Percentiles rank a stretch among this genome's conserved stretches.
Conservation (phyloP, 2,797 vertebrate species). For the Sorex maritimensis region DNA sequence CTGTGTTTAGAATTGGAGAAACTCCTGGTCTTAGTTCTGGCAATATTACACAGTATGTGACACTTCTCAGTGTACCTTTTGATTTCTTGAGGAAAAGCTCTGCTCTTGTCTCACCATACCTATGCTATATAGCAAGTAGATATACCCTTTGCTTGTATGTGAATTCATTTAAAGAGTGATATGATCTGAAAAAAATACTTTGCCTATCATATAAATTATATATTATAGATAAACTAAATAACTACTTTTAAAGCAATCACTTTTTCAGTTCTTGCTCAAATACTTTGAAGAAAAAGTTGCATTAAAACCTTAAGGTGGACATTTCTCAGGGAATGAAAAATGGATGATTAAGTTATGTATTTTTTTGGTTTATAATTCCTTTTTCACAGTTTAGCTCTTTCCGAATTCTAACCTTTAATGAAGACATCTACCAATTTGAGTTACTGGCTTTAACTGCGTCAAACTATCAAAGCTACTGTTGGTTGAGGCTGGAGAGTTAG, state of each 20-base stretch:
- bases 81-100: not conserved
- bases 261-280: constrained; percentile 45
- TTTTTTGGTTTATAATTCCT: constrained; percentile 55
- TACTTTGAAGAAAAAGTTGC: constrained; percentile 12
- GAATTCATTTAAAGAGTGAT: constrained; percentile 21
- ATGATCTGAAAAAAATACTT: constrained; percentile 47
- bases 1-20: constrained; percentile 48
- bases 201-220: not conserved
- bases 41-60: not conserved
- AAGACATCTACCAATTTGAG: not conserved
- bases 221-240: not conserved
- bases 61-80: not conserved
- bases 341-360: constrained; percentile 12
- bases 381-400: not conserved
- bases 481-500: no score
- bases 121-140: not conserved
- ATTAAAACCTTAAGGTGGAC: not conserved
- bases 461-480: not conserved
- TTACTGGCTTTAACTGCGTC: not conserved
- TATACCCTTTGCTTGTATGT: not conserved
- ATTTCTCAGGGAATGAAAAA: not conserved
- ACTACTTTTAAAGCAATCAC: constrained; percentile 16
- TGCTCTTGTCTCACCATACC: not conserved
- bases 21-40: constrained; percentile 50
- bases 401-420: not conserved